Percentiles rank a stretch among this genome's conserved stretches.
Evolutionary conservation across 2,888 invertebrate genomes (phyloP).

Genomic region (Epiblema foenella): DNA sequence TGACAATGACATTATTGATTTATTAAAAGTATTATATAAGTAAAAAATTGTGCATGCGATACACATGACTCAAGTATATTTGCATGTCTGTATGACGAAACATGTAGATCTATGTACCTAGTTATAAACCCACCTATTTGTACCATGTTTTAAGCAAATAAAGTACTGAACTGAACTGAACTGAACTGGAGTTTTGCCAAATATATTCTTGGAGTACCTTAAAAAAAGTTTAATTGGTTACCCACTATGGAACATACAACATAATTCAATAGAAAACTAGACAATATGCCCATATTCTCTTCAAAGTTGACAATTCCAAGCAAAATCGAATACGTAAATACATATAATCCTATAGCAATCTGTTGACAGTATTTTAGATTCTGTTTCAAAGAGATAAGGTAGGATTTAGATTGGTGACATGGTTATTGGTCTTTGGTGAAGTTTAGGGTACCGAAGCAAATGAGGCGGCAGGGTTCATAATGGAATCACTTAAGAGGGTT

Average conservation of each 20-base stretch:
- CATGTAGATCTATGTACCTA: too few species aligned
- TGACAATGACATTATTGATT: too few species aligned
- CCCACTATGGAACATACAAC: background rate
- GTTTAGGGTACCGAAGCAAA: conserved; percentile 29
- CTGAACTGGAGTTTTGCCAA: too few species aligned
- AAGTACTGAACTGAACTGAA: too few species aligned
- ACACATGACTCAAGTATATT: too few species aligned
- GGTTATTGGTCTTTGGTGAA: conserved; percentile 26
- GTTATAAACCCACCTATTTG: too few species aligned
- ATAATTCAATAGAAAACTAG: background rate
- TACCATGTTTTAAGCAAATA: too few species aligned
- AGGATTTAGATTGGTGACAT: background rate
- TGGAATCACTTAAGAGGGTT: conserved; percentile 36
- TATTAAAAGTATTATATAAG: too few species aligned
- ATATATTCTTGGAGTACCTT: too few species aligned
- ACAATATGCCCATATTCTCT: background rate
- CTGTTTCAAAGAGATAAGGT: background rate
- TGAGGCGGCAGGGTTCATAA: conserved; percentile 32
- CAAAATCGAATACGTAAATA: background rate
- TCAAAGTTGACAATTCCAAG: background rate
- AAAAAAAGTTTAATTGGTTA: too few species aligned
- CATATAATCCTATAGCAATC: background rate
- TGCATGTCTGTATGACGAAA: too few species aligned
- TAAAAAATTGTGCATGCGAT: too few species aligned
- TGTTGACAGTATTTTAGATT: background rate